phyloP scores from a whole-genome alignment of 1,140 invertebrate species.

The Sinonovacula constricta region DNA sequence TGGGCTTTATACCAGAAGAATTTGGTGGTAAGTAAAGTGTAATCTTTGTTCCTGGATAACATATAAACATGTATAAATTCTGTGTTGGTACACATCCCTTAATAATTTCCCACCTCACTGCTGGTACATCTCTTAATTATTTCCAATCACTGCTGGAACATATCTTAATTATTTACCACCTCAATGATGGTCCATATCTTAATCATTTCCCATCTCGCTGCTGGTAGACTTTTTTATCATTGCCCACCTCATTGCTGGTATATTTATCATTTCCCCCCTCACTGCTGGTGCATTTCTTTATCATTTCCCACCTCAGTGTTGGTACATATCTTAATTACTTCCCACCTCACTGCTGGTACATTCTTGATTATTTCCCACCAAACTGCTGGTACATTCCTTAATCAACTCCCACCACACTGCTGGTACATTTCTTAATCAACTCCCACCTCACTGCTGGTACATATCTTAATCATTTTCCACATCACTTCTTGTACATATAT shows the following conservation, averaged over 20 bases:
- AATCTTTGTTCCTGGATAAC: not conserved
- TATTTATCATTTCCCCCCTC: too few species aligned
- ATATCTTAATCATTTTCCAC: not conserved
- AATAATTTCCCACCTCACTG: not conserved
- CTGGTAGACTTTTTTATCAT: too few species aligned
- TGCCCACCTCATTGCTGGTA: too few species aligned
- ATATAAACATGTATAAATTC: not conserved
- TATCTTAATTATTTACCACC: not conserved
- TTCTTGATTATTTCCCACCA: too few species aligned
- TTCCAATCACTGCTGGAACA: too few species aligned
- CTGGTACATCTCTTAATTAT: not conserved
- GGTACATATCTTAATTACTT: too few species aligned
- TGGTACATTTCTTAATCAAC: not conserved
- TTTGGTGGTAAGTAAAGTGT: conserved; percentile 10
- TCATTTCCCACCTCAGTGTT: too few species aligned
- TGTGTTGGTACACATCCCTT: not conserved
- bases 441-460: too few species aligned
- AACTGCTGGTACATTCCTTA: not conserved
- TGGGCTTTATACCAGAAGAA: conserved; percentile 35
- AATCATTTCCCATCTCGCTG: too few species aligned
- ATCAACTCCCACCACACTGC: not conserved
- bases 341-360: too few species aligned
- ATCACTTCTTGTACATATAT: not conserved
- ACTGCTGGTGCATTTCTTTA: too few species aligned
- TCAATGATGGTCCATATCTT: not conserved